These are phyloP conservation scores for Diabrotica undecimpunctata DNA, from an alignment of 1,140 invertebrate species.

Conservation along the genomic window DNA sequence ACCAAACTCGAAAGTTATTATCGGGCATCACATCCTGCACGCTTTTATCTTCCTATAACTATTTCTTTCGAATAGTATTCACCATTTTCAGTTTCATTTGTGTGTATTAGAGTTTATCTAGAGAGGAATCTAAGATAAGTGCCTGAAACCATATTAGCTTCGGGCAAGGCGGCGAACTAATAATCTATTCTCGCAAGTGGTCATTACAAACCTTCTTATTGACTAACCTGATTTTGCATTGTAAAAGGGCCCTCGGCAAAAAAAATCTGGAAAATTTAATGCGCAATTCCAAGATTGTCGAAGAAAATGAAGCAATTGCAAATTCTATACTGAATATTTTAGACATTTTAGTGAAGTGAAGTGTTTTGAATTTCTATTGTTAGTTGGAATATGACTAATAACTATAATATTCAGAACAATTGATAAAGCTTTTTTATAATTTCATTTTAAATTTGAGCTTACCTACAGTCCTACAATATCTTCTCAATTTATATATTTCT, in stretches of 20 bases:
- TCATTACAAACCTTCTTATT: conserved; percentile 22
- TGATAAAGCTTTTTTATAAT: too few relatives aligned
- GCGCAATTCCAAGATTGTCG: neutral
- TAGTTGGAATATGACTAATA: too few relatives aligned
- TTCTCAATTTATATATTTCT: too few relatives aligned
- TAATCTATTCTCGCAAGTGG: conserved; percentile 17
- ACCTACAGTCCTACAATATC: too few relatives aligned
- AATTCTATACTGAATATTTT: too few relatives aligned
- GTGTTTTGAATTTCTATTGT: too few relatives aligned
- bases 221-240: conserved; percentile 19
- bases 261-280: conserved; percentile 1
- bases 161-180: conserved; percentile 16
- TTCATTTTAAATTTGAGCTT: too few relatives aligned
- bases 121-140: conserved; percentile 15
- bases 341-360: too few relatives aligned
- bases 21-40: conserved; percentile 9
- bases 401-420: too few relatives aligned
- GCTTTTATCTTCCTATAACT: conserved; percentile 1
- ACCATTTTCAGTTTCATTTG: conserved; percentile 22
- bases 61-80: conserved; percentile 6
- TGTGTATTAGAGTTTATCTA: conserved; percentile 19
- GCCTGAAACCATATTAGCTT: conserved; percentile 3
- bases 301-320: too few relatives aligned
- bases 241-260: conserved; percentile 10
- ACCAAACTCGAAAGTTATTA: conserved; percentile 13